Evolutionary conservation across 2,888 invertebrate species (phyloP).

Genomic region (Cheilosia urbana): DNA sequence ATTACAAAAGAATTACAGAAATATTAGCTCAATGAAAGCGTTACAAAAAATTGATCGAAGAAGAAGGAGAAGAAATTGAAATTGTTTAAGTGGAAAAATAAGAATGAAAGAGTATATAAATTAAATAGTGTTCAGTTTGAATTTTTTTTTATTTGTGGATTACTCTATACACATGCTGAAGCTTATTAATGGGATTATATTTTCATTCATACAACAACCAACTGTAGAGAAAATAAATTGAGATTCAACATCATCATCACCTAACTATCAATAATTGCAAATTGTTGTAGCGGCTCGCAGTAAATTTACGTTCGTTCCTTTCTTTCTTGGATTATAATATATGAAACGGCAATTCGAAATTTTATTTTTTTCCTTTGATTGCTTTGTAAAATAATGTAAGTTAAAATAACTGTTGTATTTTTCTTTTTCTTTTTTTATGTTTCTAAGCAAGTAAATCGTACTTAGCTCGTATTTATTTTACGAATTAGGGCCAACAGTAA

Average conservation of each 20-base stretch:
- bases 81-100: constrained; percentile 44
- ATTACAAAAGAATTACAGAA: constrained; percentile 25
- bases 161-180: constrained; percentile 67
- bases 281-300: constrained; percentile 22
- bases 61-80: constrained; percentile 59
- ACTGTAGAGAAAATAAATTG: constrained; percentile 5
- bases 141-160: constrained; percentile 51
- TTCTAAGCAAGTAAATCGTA: no score
- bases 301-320: background rate
- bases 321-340: constrained; percentile 57
- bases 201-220: constrained; percentile 55
- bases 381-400: constrained; percentile 83
- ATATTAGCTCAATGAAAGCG: constrained; percentile 66
- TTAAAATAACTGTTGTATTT: constrained; percentile 56
- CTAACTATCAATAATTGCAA: constrained; percentile 15
- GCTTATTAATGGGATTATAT: constrained; percentile 70
- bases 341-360: constrained; percentile 63
- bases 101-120: constrained; percentile 23
- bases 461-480: no score
- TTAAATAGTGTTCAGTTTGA: constrained; percentile 34
- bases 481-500: no score
- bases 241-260: constrained; percentile 53
- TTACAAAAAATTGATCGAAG: constrained; percentile 65
- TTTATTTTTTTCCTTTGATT: constrained; percentile 78
- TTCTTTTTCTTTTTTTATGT: background rate